phyloP scores from a whole-genome alignment of 30 jellyfish, hydroid and myxozoan genomes.

The Nemopilema nomurai region DNA sequence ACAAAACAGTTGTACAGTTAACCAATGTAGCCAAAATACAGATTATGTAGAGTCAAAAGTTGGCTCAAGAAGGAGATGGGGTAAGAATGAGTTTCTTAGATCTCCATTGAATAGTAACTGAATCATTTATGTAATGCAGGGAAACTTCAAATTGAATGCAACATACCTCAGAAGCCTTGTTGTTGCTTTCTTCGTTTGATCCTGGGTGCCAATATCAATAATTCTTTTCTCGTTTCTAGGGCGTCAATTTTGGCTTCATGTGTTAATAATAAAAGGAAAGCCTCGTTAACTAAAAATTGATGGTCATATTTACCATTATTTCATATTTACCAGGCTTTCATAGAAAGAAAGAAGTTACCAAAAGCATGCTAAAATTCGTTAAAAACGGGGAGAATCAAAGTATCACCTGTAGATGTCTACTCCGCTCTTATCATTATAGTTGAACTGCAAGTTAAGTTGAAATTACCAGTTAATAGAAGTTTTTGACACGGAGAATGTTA shows the following conservation, averaged over 20 bases:
- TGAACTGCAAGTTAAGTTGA: conserved; percentile 45
- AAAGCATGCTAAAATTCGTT: not conserved
- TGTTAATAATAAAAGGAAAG: no score
- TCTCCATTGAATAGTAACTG: not conserved
- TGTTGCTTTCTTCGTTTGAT: conserved; percentile 91
- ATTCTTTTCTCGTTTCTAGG: conserved; percentile 74
- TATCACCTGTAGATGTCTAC: conserved; percentile 80
- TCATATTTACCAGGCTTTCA: no score
- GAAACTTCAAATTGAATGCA: not conserved
- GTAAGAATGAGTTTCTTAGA: no score
- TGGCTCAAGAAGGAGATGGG: no score
- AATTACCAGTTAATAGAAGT: no score
- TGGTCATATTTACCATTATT: no score
- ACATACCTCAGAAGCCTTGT: conserved; percentile 70
- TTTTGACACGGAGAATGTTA: not conserved
- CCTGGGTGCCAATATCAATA: conserved; percentile 73
- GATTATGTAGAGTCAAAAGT: no score
- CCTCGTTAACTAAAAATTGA: not conserved
- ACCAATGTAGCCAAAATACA: no score
- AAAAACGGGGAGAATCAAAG: no score
- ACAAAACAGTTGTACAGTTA: no score
- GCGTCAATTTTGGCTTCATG: not conserved
- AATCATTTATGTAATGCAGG: not conserved
- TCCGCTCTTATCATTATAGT: conserved; percentile 76
- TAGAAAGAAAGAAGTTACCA: no score